Conservation (phyloP, 2,113 vertebrate species). For the Halcyon malimbica region DNA sequence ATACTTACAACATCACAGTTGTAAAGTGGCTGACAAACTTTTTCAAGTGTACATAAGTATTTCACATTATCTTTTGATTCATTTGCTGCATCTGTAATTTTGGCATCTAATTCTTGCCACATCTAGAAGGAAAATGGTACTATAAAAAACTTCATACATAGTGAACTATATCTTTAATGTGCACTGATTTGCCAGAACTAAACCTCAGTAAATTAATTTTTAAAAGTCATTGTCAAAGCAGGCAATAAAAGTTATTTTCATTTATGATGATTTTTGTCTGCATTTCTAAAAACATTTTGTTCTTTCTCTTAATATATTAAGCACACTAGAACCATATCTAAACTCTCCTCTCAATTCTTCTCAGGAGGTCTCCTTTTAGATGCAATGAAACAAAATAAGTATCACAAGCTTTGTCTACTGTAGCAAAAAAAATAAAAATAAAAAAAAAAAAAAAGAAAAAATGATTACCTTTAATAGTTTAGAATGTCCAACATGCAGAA, state of each 20-base stretch:
- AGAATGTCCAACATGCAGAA: slow-evolving; percentile 78
- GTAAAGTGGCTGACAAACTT: slow-evolving; percentile 84
- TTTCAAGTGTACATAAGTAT: slow-evolving; percentile 81
- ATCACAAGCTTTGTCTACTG: not conserved
- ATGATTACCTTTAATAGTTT: slow-evolving; percentile 79
- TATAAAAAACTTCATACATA: not conserved
- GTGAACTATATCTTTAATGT: not conserved
- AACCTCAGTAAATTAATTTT: not conserved
- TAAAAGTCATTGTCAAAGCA: not conserved
- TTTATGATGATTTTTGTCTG: not conserved
- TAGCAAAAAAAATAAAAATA: not conserved
- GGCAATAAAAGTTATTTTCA: not conserved
- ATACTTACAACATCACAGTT: slow-evolving; percentile 82
- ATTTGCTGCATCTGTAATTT: slow-evolving; percentile 83
- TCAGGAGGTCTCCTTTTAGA: not conserved
- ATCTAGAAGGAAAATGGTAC: slow-evolving; percentile 56
- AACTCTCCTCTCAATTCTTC: not conserved
- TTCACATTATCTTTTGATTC: slow-evolving; percentile 88
- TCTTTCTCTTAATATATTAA: not conserved
- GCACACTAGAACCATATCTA: not conserved
- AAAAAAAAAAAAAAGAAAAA: not conserved
- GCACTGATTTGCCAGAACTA: not conserved
- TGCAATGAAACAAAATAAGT: not conserved
- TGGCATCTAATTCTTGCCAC: slow-evolving; percentile 82
- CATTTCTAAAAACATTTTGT: not conserved